Evolutionary conservation across 2,888 invertebrate genomes (phyloP).

Genomic region (Agrotis clavis): DNA sequence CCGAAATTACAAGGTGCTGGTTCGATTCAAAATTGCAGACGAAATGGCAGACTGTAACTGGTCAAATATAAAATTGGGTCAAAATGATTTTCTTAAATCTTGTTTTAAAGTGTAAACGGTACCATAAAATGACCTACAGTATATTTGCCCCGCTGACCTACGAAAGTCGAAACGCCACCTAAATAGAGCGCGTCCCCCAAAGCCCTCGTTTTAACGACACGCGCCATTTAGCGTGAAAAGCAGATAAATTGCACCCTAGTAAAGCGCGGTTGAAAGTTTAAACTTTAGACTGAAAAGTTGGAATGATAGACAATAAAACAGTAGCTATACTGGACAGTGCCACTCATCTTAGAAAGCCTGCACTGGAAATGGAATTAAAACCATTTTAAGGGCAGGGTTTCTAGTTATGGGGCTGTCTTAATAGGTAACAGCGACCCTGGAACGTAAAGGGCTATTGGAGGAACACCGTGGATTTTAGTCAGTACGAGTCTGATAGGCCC

Average conservation of each 20-base stretch:
- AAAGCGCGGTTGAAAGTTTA: slow-evolving; percentile 11
- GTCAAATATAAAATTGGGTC: no score
- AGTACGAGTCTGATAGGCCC: no score
- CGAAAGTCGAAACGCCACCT: slow-evolving; percentile 11
- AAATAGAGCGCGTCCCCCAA: slow-evolving; percentile 30
- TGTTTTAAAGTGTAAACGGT: background rate
- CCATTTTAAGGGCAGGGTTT: no score
- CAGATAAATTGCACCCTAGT: slow-evolving; percentile 26
- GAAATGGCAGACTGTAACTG: no score
- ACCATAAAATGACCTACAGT: background rate
- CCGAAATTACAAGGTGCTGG: no score
- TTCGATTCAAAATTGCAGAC: no score
- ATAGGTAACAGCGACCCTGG: no score
- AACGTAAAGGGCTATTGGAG: no score
- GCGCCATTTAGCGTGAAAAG: slow-evolving; percentile 43
- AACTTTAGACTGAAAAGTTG: slow-evolving; percentile 1
- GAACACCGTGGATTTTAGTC: no score
- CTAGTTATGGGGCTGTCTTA: no score
- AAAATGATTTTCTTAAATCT: no score
- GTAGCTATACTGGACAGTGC: background rate
- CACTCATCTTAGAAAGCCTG: background rate
- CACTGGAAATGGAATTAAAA: background rate
- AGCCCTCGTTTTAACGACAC: slow-evolving; percentile 25
- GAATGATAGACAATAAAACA: slow-evolving; percentile 1
- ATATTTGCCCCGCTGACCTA: slow-evolving; percentile 10